Conservation (phyloP, 2,888 invertebrate genomes). For the Sisyra nigra region DNA sequence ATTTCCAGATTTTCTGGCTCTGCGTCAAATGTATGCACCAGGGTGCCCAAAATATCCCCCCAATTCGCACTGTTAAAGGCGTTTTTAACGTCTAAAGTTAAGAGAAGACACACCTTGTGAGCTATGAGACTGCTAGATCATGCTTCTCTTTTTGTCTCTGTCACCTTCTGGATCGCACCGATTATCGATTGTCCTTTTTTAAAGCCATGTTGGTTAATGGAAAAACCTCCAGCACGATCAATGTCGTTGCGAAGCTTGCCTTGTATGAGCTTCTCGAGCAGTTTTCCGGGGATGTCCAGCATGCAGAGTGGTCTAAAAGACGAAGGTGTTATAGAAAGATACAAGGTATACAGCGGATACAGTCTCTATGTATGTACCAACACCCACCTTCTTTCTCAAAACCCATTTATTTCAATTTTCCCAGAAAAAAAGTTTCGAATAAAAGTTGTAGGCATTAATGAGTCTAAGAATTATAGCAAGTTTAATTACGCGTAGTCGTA, state of each 20-base stretch:
- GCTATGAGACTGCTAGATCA: not conserved
- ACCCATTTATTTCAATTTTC: too few relatives aligned
- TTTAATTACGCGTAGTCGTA: too few relatives aligned
- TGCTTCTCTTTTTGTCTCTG: not conserved
- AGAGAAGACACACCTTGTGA: not conserved
- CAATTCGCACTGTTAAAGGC: conserved; percentile 1
- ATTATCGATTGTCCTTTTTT: not conserved
- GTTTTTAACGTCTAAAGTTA: not conserved
- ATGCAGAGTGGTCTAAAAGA: not conserved
- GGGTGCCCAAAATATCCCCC: not conserved
- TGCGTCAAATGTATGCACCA: too few relatives aligned
- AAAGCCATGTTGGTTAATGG: not conserved
- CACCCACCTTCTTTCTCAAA: too few relatives aligned
- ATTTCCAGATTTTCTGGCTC: too few relatives aligned
- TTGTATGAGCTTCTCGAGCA: not conserved
- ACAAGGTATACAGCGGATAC: too few relatives aligned
- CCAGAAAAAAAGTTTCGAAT: too few relatives aligned
- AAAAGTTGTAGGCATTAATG: too few relatives aligned
- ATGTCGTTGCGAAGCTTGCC: not conserved
- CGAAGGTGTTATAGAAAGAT: not conserved
- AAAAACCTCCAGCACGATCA: not conserved
- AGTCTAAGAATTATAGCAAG: too few relatives aligned
- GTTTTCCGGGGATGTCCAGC: not conserved
- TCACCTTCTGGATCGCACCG: not conserved
- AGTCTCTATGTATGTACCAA: too few relatives aligned